phyloP scores from a whole-genome alignment of 2,797 vertebrate species.

The Phrynocephalus guinanensis region DNA sequence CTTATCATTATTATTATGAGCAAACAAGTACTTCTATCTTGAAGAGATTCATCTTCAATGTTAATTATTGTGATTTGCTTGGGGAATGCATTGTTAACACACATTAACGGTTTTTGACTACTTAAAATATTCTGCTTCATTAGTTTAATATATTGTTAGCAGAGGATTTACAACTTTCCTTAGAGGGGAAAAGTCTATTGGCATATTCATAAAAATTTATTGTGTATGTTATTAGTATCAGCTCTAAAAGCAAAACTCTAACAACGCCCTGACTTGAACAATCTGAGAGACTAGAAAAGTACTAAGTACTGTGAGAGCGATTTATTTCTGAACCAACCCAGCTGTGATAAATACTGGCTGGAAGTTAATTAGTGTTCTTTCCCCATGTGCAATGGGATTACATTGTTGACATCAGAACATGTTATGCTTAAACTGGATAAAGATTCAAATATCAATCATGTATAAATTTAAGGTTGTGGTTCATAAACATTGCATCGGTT shows the following conservation, averaged over 20 bases:
- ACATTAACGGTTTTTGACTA: slow-evolving; percentile 47
- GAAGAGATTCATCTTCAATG: slow-evolving; percentile 30
- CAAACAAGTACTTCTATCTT: background rate
- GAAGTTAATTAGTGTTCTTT: slow-evolving; percentile 15
- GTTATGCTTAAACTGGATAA: background rate
- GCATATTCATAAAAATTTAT: background rate
- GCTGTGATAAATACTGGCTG: background rate
- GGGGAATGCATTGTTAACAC: slow-evolving; percentile 34
- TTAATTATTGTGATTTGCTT: slow-evolving; percentile 43
- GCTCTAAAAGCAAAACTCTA: background rate
- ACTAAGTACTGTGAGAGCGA: slow-evolving; percentile 18
- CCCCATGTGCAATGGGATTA: slow-evolving; percentile 16
- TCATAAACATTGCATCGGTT: background rate
- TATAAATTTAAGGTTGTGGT: background rate
- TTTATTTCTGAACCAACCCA: slow-evolving; percentile 22
- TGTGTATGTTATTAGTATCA: background rate
- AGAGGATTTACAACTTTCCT: slow-evolving; percentile 37
- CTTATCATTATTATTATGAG: slow-evolving; percentile 11
- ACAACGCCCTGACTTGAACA: background rate
- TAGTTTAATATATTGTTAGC: slow-evolving; percentile 44
- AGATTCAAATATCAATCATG: background rate
- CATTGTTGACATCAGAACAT: slow-evolving; percentile 3
- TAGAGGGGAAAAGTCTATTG: slow-evolving; percentile 6
- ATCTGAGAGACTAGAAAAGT: background rate
- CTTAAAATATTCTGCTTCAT: slow-evolving; percentile 56